Base-by-base conservation (phyloP, 2,888 invertebrate genomes). In the Drosophila algonquin region DNA sequence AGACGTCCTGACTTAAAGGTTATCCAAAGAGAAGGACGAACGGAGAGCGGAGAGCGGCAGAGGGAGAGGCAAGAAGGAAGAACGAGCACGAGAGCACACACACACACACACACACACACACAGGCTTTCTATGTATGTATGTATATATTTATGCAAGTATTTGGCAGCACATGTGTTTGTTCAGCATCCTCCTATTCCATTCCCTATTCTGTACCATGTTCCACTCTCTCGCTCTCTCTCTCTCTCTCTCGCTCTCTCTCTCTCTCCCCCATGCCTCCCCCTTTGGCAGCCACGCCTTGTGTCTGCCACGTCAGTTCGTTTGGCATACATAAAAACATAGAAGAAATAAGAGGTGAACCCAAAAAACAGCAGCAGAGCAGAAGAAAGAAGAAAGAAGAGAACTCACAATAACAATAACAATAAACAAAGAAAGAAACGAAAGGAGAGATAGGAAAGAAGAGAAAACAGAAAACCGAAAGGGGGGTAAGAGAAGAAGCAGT, bases 201-300 rank as follows among this genome's bases (percentile, higher is more conserved):
- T 27, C 27, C 27, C 55, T 44, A 21, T 60, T 18, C 40, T n/a
- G 10, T 27, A 12, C 27, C 35, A 14, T 50, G 7, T 18, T 30
- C 30, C 44, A 21, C 24, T 24, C 24, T 24, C 24, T 24, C 3
- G 18, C 18, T 18, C 18, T 18, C 27, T 27, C n/a, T 48, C 51
- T 10, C 18, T 24, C 60, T 46, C 47, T 12, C 18, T 24, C 60
- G 35, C 47, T 12, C 18, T 10, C 55, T 61, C 45, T 32, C 45
- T n/a, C 32, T 35, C 32, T 1, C 32, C 32, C 46, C 45, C 24
- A 3, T 24, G 24, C 24, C 24, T 24, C 27, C 63, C 50, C 27
- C 35, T 21, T 16, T 6, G 4, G 47, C 50, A 50, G 60, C 69
- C 68, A 69, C 68, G 69, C 68, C 68, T 68, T 68, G 68, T 68